Evolutionary conservation across 2,113 vertebrate species (phyloP), one percentile per base, ranked within the genome.

Genomic region (Myrmecobius fasciatus): DNA sequence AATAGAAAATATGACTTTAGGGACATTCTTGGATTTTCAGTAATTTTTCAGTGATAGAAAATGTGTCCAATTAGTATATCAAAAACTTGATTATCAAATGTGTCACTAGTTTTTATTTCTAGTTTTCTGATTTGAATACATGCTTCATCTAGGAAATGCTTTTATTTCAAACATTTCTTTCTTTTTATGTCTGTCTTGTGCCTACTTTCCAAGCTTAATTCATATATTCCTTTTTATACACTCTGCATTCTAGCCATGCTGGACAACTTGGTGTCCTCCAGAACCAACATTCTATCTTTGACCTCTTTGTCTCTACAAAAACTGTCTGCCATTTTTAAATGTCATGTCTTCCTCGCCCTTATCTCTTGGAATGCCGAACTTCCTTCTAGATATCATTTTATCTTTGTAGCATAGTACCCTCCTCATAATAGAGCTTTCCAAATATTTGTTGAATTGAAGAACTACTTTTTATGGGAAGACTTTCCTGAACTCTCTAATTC

Each of bases 21-120:
- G 91, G 91, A 31, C 43, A 91, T 75, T 89, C n/a, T 25, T 88
- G 2, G 92, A 56, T 93, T 43, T 91, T 94, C 25, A 47, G 89
- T 52, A 83, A 24, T 54, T 51, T 51, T 51, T 51, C 49, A 11
- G 49, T 10, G 49, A 51, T 92, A 91, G 47, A 93, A 97, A 89
- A 88, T 20, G 83, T n/a, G 24, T 93, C 47, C 0, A 47, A 83
- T n/a, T 8, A 75, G 60, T 20, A 75, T n/a, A 36, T n/a, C 36
- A 14, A n/a, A 20, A 75, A n/a, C 60, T 75, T n/a, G 36, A 75
- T 75, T n/a, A n/a, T n/a, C 4, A 25, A 75, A 20, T n/a, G 5
- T n/a, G 5, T 5, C 60, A n/a, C 60, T n/a, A 4, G 31, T 75
- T 75, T 75, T 75, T 0, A 75, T 75, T 75, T 75, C 36, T 75